phyloP scores from a whole-genome alignment of 2,797 vertebrate genomes.

The Epinephelus awoara region DNA sequence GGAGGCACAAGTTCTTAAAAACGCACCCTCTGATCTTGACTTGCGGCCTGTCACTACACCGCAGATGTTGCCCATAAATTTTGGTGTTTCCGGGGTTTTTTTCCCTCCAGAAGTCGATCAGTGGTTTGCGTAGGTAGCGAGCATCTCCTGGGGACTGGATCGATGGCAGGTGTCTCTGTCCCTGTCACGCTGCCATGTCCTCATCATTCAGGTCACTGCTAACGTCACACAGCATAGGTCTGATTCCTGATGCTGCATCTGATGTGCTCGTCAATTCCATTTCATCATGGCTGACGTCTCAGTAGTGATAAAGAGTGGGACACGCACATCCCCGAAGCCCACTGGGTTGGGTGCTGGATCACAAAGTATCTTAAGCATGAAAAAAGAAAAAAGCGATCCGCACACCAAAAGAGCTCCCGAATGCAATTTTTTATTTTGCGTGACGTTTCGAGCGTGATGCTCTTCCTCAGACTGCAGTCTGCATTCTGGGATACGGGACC shows the following conservation, averaged over 20 bases:
- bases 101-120: constrained; percentile 34
- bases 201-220: constrained; percentile 59
- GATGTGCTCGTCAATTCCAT: constrained; percentile 4
- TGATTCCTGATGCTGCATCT: constrained; percentile 18
- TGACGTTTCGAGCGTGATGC: too few relatives aligned
- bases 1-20: constrained; percentile 36
- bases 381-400: too few relatives aligned
- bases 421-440: too few relatives aligned
- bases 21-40: constrained; percentile 46
- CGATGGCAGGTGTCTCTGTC: constrained; percentile 37
- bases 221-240: constrained; percentile 27
- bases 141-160: constrained; percentile 22
- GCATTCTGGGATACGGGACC: too few relatives aligned
- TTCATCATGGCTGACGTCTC: constrained; percentile 4
- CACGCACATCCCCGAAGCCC: too few relatives aligned
- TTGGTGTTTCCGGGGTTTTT: background rate
- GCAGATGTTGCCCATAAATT: constrained; percentile 50
- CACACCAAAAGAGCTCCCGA: too few relatives aligned
- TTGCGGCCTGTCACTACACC: constrained; percentile 46
- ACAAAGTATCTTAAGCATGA: too few relatives aligned
- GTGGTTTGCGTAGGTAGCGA: constrained; percentile 24
- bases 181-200: constrained; percentile 53
- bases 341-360: too few relatives aligned
- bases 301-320: background rate
- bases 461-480: too few relatives aligned